Base-by-base conservation (phyloP, 2,888 invertebrate species). In the Drosophila diplacantha region DNA sequence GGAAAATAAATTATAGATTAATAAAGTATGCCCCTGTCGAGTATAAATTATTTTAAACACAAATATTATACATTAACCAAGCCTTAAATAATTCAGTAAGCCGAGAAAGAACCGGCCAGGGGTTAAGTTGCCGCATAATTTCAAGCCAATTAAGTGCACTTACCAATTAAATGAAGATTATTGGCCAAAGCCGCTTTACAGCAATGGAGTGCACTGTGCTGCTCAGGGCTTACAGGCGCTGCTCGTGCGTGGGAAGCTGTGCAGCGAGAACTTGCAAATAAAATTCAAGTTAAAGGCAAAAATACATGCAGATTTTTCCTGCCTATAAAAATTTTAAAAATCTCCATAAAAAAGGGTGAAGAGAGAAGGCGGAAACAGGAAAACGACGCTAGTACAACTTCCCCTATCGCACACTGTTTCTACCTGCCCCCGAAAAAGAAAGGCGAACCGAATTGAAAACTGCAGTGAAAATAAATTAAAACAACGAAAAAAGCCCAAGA, bases 301-400 rank as follows among this genome's bases (percentile, higher is more conserved):
- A 14, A 49, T 57, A 53, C 62, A 71, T 81, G 75, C 71, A 79
- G 67, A 80, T 80, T 74, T 74, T 41, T 14, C 7, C 39, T 34
- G 35, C 46, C 50, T 32, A 32, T 20, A 14, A 44, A 18, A 20
- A 44, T 34, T 24, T 24, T 31, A 38, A 32, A 41, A 32, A 47
- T 14, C 24, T 49, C 47, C n/a, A 1, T 6, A 14, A 14, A 31
- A 31, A 18, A n/a, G 16, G 29, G n/a, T n/a, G 16, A 47, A 4
- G 7, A 35, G 11, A 16, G 12, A 22, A 24, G 47, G 16, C 61
- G 74, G 80, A 76, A 73, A 62, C 74, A 57, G 82, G 76, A 73
- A 82, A 76, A 80, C 58, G 74, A 74, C 77, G 64, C 74, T 68
- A 64, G 65, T 70, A 74, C 80, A 79, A 80, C 74, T 80, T 77